Percentiles rank a stretch among this genome's conserved stretches.
phyloP scores from a whole-genome alignment of 2,888 invertebrate genomes.

The Pterobdella sp. region DNA sequence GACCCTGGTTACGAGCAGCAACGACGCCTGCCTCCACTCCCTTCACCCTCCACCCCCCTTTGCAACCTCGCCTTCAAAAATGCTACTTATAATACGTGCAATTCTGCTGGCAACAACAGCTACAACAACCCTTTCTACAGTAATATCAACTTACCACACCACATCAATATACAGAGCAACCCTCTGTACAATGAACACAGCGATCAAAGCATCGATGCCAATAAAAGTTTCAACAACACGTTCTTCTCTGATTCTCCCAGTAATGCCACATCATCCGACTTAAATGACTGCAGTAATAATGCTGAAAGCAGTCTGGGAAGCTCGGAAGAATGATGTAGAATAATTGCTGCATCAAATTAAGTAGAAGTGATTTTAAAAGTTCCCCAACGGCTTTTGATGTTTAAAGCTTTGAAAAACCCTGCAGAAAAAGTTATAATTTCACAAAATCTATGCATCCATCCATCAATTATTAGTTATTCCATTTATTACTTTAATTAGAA shows the following conservation, averaged over 20 bases:
- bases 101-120: not conserved
- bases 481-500: too few relatives aligned
- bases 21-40: slow-evolving; percentile 5
- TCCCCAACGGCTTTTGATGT: too few relatives aligned
- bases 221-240: not conserved
- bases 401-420: too few relatives aligned
- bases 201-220: too few relatives aligned
- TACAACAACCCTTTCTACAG: not conserved
- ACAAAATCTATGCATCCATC: too few relatives aligned
- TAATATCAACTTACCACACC: not conserved
- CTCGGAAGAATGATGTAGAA: too few relatives aligned
- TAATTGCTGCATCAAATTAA: too few relatives aligned
- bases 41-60: slow-evolving; percentile 14
- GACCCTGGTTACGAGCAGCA: slow-evolving; percentile 14
- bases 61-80: slow-evolving; percentile 23
- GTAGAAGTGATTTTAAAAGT: too few relatives aligned
- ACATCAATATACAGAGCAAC: not conserved
- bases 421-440: too few relatives aligned
- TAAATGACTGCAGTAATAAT: not conserved
- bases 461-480: too few relatives aligned
- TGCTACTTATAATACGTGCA: slow-evolving; percentile 26
- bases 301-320: not conserved
- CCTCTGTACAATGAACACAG: not conserved
- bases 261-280: not conserved
- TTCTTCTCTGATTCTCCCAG: not conserved